Evolutionary conservation across 1,140 invertebrate genomes (phyloP), one percentile per base, ranked within the genome.

Genomic region (Coptotermes formosanus): DNA sequence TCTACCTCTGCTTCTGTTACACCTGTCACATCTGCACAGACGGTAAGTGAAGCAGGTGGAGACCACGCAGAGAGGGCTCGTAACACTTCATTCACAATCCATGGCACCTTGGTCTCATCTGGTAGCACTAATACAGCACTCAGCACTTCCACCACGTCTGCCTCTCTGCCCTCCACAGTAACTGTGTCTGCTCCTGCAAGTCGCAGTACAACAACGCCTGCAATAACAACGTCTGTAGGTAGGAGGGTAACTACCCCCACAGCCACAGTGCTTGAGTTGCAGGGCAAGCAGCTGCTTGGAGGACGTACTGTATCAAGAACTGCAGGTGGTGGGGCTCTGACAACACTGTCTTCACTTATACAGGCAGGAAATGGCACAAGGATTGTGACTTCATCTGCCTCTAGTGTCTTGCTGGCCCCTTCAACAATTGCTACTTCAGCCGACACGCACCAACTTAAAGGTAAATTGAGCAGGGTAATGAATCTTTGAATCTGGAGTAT

Each of bases 401-500:
- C 89, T 48, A 90, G 88, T 86, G 88, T 90, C 83, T 81, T 91
- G 86, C 86, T 90, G 84, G 89, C 90, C 2, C 87, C 90, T n/a
- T 48, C 83, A 21, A 12, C 88, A 86, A 82, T 52, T 59, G 44
- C 55, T 7, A 89, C 81, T 85, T 86, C 88, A 14, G 86, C 88
- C 19, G 83, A 85, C 11, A 88, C 86, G 81, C 88, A 84, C 75
- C 89, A 23, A 86, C 88, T 32, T 85, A 91, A 91, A 91, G 90
- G 90, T 91, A 91, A 89, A 90, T 88, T 88, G 59, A 86, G 30
- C 45, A 82, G 82, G 83, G 52, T 38, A 52, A 23, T 23, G 44
- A 38, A 9, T 19, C 52, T 21, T 55, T 16, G 19, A 55, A 19
- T 55, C 19, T 16, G 19, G 14, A 4, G 19, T 55, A 55, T 12